Percentiles rank a stretch among this genome's conserved stretches.
phyloP scores from a whole-genome alignment of 2,113 vertebrate species.

The Speoplatyrhinus poulsoni region DNA sequence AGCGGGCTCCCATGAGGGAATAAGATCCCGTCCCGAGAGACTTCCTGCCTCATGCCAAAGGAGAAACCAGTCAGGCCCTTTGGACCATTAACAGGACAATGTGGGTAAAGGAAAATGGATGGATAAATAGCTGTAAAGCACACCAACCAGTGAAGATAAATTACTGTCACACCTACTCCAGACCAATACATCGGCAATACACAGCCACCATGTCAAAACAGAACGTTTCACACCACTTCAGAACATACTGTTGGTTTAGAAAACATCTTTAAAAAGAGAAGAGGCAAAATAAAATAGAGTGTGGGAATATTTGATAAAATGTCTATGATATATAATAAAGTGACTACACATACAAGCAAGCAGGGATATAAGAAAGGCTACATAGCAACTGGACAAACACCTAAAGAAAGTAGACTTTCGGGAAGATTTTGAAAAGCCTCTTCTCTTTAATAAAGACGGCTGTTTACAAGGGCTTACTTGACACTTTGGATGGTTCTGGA shows the following conservation, averaged over 20 bases:
- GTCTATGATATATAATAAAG: constrained; percentile 83
- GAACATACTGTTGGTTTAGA: constrained; percentile 68
- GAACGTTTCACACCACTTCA: constrained; percentile 73
- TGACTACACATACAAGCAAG: constrained; percentile 90
- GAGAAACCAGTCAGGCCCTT: too few species aligned
- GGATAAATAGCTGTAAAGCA: constrained; percentile 7
- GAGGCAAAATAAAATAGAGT: constrained; percentile 72
- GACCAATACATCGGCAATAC: constrained; percentile 69
- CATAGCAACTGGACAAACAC: constrained; percentile 70
- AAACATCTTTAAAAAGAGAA: constrained; percentile 76
- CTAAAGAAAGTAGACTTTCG: constrained; percentile 68
- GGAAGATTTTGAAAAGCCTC: constrained; percentile 57
- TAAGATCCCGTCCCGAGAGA: too few species aligned
- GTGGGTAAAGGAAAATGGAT: too few species aligned
- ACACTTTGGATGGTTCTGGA: constrained; percentile 76
- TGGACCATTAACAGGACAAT: too few species aligned
- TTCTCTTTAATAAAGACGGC: constrained; percentile 85
- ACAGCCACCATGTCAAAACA: constrained; percentile 72
- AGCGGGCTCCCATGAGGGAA: constrained; percentile 31
- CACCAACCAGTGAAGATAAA: constrained; percentile 23
- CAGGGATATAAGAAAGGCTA: constrained; percentile 78
- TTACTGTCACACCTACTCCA: constrained; percentile 22
- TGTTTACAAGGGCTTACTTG: constrained; percentile 77
- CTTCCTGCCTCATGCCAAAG: too few species aligned
- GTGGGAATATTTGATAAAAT: constrained; percentile 65